Evolutionary conservation across 2,888 invertebrate species (phyloP).

Genomic region (Drosophila subquinaria): DNA sequence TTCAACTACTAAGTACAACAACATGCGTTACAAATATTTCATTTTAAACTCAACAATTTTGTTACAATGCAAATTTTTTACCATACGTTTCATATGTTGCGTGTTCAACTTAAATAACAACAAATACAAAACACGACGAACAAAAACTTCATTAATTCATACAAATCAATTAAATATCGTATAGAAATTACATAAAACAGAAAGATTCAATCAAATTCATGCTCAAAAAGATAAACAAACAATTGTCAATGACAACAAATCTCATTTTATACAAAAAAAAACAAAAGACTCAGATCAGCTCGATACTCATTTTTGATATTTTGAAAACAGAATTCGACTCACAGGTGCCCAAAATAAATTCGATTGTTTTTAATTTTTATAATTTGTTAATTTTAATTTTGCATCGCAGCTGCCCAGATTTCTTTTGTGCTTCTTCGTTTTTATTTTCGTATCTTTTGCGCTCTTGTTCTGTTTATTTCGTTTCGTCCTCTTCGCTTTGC

Average conservation of each 20-base stretch:
- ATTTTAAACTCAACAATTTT: constrained; percentile 63
- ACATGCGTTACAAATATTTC: constrained; percentile 60
- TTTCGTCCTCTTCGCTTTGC: constrained; percentile 40
- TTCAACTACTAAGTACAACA: constrained; percentile 57
- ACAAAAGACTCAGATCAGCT: constrained; percentile 16
- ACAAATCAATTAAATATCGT: constrained; percentile 19
- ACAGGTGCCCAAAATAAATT: constrained; percentile 2
- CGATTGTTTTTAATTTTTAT: constrained; percentile 4
- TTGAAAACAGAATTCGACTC: constrained; percentile 33
- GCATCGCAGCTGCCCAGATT: constrained; percentile 17
- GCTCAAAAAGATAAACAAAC: not conserved
- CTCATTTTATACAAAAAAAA: not conserved
- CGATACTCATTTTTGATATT: constrained; percentile 36
- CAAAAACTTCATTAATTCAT: constrained; percentile 31
- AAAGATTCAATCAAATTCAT: constrained; percentile 14
- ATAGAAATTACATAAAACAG: constrained; percentile 9
- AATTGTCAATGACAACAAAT: constrained; percentile 2
- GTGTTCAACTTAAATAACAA: constrained; percentile 57
- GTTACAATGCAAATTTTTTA: constrained; percentile 64
- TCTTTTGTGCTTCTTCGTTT: constrained; percentile 21
- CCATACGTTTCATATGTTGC: constrained; percentile 67
- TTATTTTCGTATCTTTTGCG: constrained; percentile 5
- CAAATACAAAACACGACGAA: constrained; percentile 38
- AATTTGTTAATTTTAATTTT: constrained; percentile 2
- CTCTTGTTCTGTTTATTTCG: constrained; percentile 15